A percentile compares a stretch with the other conserved stretches of the same genome.
Conservation (phyloP, 2,113 vertebrate species). For the Lagenorhynchus albirostris region DNA sequence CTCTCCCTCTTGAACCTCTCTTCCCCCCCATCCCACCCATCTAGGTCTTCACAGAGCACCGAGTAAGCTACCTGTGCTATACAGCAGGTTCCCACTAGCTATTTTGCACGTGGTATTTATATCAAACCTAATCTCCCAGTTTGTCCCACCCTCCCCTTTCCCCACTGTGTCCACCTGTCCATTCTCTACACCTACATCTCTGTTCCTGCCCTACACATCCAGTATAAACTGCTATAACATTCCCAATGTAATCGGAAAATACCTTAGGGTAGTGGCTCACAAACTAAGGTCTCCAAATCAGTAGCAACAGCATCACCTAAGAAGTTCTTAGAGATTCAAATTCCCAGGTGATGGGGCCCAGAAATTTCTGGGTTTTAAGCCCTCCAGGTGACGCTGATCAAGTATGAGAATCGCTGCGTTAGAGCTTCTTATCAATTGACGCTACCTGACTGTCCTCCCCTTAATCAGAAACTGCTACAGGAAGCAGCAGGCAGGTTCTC, state of each 20-base stretch:
- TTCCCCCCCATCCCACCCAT: no score
- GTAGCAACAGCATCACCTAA: no score
- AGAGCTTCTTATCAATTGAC: background rate
- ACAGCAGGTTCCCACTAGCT: no score
- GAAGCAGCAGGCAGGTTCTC: background rate
- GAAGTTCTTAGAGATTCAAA: background rate
- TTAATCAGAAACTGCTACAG: background rate
- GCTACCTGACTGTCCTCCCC: background rate
- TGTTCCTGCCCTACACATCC: background rate
- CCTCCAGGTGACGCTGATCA: background rate
- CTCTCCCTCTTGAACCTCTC: no score
- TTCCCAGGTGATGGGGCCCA: background rate
- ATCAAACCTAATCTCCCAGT: no score
- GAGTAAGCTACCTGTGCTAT: no score
- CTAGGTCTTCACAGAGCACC: no score
- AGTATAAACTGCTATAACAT: background rate
- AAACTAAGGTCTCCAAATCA: background rate
- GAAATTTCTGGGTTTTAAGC: background rate
- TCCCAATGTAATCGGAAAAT: background rate
- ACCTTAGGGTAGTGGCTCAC: background rate
- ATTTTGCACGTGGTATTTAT: no score
- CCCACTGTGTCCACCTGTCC: no score
- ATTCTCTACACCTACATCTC: no score
- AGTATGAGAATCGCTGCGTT: background rate
- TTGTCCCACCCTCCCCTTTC: no score